These are phyloP conservation scores for Podilymbus podiceps DNA, from an alignment of 2,113 vertebrate genomes.

Conservation along the genomic window DNA sequence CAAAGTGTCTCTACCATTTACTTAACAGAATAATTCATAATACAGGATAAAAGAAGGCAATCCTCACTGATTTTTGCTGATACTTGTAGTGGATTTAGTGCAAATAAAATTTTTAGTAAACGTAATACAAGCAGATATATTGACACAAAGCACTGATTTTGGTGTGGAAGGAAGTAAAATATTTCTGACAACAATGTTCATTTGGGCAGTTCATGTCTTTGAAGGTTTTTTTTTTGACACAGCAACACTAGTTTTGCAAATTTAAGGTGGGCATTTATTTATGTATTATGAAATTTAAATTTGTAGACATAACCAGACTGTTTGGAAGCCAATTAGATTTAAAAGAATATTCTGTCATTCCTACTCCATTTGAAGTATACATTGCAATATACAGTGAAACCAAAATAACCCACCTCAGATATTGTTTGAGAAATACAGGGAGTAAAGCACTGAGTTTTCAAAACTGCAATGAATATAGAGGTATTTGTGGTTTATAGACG, in stretches of 20 bases:
- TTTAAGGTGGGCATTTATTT: not conserved
- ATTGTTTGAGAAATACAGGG: not conserved
- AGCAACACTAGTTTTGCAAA: not conserved
- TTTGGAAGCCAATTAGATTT: not conserved
- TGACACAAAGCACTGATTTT: not conserved
- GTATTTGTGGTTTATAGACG: not conserved
- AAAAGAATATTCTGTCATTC: not conserved
- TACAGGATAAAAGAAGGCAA: not conserved
- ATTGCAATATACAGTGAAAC: not conserved
- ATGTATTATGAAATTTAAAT: not conserved
- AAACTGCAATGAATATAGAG: not conserved
- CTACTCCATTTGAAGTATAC: not conserved
- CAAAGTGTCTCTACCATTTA: not conserved
- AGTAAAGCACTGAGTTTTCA: not conserved
- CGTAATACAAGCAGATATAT: accelerated
- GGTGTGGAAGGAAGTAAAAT: not conserved
- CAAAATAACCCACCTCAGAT: not conserved
- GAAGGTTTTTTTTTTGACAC: not conserved
- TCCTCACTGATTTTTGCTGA: not conserved
- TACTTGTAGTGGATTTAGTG: not conserved
- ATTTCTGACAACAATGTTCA: not conserved
- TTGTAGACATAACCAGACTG: not conserved
- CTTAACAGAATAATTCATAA: not conserved
- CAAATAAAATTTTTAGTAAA: not conserved
- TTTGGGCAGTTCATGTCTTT: not conserved